These are phyloP conservation scores for Eupeodes latifasciatus DNA, from an alignment of 2,888 invertebrate genomes.

Conservation along the genomic window DNA sequence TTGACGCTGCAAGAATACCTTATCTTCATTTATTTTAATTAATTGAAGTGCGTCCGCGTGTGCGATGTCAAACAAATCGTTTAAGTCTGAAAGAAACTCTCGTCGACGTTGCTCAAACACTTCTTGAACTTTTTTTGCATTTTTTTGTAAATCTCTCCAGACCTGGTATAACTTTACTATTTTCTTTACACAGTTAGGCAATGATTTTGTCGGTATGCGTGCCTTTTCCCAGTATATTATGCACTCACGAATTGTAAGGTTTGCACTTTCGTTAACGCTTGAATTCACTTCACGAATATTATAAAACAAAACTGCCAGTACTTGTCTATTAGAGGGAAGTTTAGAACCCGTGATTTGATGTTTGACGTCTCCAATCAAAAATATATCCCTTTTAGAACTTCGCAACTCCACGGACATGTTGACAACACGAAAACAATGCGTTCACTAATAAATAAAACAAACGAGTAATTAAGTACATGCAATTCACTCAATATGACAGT, in stretches of 20 bases:
- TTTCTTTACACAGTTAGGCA: slow-evolving; percentile 28
- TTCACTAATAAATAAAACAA: too few relatives aligned
- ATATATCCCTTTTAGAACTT: not conserved
- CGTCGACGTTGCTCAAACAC: not conserved
- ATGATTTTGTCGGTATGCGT: slow-evolving; percentile 15
- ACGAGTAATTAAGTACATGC: too few relatives aligned
- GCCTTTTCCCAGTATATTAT: slow-evolving; percentile 33
- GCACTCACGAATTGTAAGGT: slow-evolving; percentile 18
- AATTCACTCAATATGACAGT: too few relatives aligned
- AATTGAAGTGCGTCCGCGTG: not conserved
- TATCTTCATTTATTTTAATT: slow-evolving; percentile 14
- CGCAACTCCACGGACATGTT: not conserved
- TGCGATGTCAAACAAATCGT: slow-evolving; percentile 13
- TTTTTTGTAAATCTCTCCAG: slow-evolving; percentile 32
- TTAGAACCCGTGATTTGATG: slow-evolving; percentile 2
- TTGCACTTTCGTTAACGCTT: slow-evolving; percentile 28
- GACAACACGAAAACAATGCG: too few relatives aligned
- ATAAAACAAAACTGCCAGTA: slow-evolving; percentile 15
- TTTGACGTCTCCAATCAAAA: not conserved
- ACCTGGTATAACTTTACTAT: slow-evolving; percentile 18
- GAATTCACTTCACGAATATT: slow-evolving; percentile 24
- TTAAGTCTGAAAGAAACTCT: not conserved
- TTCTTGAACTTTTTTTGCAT: slow-evolving; percentile 5
- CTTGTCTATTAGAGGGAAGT: slow-evolving; percentile 11
- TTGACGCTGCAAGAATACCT: not conserved